Conservation (phyloP, 2,113 vertebrate species). For the Thermophis baileyi region DNA sequence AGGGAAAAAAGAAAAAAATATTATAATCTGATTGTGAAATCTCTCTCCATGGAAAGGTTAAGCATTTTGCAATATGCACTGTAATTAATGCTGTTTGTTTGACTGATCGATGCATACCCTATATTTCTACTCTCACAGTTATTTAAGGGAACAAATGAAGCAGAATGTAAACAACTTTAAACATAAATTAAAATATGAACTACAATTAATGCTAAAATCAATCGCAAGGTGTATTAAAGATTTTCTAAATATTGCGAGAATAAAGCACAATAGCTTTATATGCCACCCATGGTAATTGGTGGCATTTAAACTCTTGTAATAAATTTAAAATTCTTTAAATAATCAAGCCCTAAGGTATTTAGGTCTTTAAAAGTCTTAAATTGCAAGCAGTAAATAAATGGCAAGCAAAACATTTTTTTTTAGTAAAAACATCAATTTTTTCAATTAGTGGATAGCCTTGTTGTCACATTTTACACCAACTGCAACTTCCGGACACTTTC, state of each 20-base stretch:
- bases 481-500: neutral
- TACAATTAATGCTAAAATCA: neutral
- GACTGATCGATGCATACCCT: neutral
- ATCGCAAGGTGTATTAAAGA: neutral
- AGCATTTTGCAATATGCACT: neutral
- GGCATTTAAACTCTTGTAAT: neutral
- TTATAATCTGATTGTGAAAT: neutral
- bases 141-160: neutral
- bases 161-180: neutral
- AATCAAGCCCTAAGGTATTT: neutral
- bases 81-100: neutral
- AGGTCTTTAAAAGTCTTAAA: neutral
- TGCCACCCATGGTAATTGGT: neutral
- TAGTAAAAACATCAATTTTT: neutral
- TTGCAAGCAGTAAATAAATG: neutral
- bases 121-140: neutral
- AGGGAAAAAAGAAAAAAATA: neutral
- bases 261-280: neutral
- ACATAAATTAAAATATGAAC: neutral
- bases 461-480: neutral
- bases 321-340: neutral
- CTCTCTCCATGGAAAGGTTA: slow-evolving; percentile 9
- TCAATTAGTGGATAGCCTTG: neutral
- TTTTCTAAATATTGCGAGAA: neutral
- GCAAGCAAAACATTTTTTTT: neutral